These are phyloP conservation scores for Lethenteron reissneri DNA, from an alignment of 2,113 vertebrate genomes.

Conservation along the genomic window DNA sequence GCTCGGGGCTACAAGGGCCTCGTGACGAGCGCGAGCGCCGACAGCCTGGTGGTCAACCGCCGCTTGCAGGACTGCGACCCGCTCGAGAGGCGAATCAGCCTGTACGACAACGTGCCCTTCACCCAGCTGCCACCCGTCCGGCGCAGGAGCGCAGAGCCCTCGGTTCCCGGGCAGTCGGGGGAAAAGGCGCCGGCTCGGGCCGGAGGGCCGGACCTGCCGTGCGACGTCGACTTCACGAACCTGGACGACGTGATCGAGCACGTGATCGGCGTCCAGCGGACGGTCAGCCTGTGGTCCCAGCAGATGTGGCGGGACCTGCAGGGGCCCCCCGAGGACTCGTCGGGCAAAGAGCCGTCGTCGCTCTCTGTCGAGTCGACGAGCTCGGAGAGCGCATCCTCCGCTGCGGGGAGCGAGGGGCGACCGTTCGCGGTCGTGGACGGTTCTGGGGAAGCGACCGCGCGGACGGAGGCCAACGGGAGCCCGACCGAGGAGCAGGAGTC, in stretches of 20 bases:
- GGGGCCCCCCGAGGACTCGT: too few species aligned
- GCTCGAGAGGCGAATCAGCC: constrained; percentile 36
- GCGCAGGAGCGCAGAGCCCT: too few species aligned
- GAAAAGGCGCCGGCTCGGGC: constrained; percentile 18
- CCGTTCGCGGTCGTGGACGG: too few species aligned
- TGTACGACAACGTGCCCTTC: constrained; percentile 53
- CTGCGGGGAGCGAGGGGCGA: too few species aligned
- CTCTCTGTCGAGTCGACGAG: too few species aligned
- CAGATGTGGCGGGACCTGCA: not conserved
- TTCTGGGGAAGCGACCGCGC: too few species aligned
- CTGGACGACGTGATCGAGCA: constrained; percentile 6
- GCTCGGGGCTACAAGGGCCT: too few species aligned
- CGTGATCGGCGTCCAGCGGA: not conserved
- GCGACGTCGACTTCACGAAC: constrained; percentile 23
- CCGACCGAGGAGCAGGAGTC: too few species aligned
- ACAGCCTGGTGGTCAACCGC: constrained; percentile 18
- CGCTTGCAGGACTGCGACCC: constrained; percentile 48
- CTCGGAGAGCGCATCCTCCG: too few species aligned
- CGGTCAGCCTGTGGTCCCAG: not conserved
- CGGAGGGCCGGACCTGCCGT: constrained; percentile 10
- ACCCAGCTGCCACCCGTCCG: constrained; percentile 17
- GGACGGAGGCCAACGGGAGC: too few species aligned
- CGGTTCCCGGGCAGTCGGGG: constrained; percentile 22
- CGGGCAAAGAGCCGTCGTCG: too few species aligned
- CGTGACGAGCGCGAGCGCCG: constrained; percentile 20